Evolutionary conservation across 2,113 vertebrate species (phyloP), one percentile per base, ranked within the genome.

Genomic region (Conger conger): DNA sequence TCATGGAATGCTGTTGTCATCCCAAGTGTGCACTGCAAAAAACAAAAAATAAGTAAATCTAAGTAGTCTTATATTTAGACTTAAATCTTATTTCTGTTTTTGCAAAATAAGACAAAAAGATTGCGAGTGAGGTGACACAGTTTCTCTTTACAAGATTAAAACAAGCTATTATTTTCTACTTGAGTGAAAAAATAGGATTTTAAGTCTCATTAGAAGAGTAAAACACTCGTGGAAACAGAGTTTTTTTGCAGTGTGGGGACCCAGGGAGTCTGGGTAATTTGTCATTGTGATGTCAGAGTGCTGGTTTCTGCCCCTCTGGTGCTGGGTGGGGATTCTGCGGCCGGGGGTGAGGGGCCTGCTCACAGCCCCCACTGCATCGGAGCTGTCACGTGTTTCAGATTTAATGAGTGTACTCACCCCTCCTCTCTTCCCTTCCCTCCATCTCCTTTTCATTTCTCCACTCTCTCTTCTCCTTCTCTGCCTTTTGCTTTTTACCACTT

Each of bases 381-480:
- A 60, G 53, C 16, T 54, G 81, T 63, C 20, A 37, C 50, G 23
- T 82, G 50, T 60, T 63, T 60, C 53, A 35, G 23, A 27, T 82
- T 82, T 63, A 63, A 82, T 42, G 27, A 82, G n/a, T 73, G 60
- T 38, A 15, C 35, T 73, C 76, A 87, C 84, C 86, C 73, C 27
- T 80, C 53, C 54, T 3, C 84, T 23, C 9, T 35, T n/a, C 73
- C 88, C 88, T 88, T 88, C 37, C 45, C 81, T 36, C 78, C 18
- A 9, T 84, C 63, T 53, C 4, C 81, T 23, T 6, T 35, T 76
- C 80, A 36, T 86, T n/a, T 63, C 82, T 80, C 38, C 76, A 76
- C 60, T 84, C 78, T 78, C 38, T 54, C 63, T 36, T 37, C 20
- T 35, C 37, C 23, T 76, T 83, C 42, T 20, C 42, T 0, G 8